Percentiles rank a stretch among this genome's conserved stretches.
phyloP scores from a whole-genome alignment of 2,797 vertebrate genomes.

The Rhinogobio ventralis region DNA sequence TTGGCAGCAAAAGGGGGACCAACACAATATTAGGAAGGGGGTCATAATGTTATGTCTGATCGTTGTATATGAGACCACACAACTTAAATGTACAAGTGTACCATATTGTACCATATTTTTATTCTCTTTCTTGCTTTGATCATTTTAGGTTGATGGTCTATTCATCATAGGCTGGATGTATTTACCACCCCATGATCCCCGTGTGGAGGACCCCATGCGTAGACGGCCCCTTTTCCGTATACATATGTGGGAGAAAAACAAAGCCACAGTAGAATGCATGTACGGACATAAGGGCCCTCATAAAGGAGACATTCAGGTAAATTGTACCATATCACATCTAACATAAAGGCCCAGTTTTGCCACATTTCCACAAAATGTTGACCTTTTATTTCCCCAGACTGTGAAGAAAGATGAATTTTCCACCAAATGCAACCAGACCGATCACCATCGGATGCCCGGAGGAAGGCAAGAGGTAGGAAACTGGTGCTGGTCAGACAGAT shows the following conservation, averaged over 20 bases:
- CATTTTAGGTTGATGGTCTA: slow-evolving; percentile 89
- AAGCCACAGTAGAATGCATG: slow-evolving; percentile 96
- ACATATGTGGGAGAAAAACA: slow-evolving; percentile 90
- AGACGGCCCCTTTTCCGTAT: slow-evolving; percentile 95
- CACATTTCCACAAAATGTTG: not conserved
- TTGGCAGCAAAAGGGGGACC: too few relatives aligned
- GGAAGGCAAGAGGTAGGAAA: slow-evolving; percentile 92
- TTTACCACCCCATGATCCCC: slow-evolving; percentile 95
- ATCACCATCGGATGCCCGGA: slow-evolving; percentile 97
- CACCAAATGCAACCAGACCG: slow-evolving; percentile 97
- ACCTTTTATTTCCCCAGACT: slow-evolving; percentile 76
- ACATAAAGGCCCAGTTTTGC: not conserved
- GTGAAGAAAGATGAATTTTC: slow-evolving; percentile 97
- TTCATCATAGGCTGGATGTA: slow-evolving; percentile 99
- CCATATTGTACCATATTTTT: too few relatives aligned
- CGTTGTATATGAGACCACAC: not conserved
- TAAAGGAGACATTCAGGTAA: slow-evolving; percentile 95
- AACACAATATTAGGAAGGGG: too few relatives aligned
- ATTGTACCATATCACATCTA: not conserved
- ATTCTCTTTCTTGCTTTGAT: slow-evolving; percentile 12
- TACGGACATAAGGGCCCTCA: slow-evolving; percentile 98
- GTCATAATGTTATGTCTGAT: too few relatives aligned
- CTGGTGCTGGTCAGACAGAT: not conserved
- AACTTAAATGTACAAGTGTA: not conserved
- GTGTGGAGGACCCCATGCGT: slow-evolving; percentile 95